Evolutionary conservation across 2,888 invertebrate genomes (phyloP).

Genomic region (Ormyrus nitidulus): DNA sequence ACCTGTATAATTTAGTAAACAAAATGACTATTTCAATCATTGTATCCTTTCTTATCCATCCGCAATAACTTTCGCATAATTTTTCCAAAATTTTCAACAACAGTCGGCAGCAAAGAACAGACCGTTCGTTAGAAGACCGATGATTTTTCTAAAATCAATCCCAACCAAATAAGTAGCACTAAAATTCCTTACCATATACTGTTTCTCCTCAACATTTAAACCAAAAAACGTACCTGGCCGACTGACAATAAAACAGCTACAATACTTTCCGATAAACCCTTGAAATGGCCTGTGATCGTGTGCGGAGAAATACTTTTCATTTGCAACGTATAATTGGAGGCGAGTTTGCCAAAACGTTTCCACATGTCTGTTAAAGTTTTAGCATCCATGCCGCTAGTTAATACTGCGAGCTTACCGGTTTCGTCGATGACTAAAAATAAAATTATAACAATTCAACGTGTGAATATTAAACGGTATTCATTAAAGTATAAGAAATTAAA

Average conservation of each 20-base stretch:
- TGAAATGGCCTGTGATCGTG: constrained; percentile 59
- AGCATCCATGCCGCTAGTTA: constrained; percentile 65
- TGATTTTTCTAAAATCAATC: constrained; percentile 58
- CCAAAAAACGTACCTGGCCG: constrained; percentile 57
- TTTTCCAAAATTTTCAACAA: constrained; percentile 67
- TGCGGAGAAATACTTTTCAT: constrained; percentile 57
- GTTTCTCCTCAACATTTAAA: not conserved
- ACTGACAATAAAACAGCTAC: constrained; percentile 53
- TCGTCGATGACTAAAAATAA: constrained; percentile 61
- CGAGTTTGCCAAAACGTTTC: constrained; percentile 68
- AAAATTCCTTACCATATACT: not conserved
- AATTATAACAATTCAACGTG: not conserved
- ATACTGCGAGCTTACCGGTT: constrained; percentile 64
- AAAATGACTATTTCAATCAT: constrained; percentile 61
- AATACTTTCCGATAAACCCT: constrained; percentile 59
- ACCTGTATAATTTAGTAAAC: constrained; percentile 57
- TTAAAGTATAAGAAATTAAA: constrained; percentile 11
- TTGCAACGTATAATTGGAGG: constrained; percentile 55
- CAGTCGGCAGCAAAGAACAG: constrained; percentile 62
- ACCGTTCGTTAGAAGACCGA: constrained; percentile 61
- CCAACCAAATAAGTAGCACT: constrained; percentile 28
- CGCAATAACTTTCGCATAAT: constrained; percentile 63
- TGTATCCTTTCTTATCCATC: constrained; percentile 60
- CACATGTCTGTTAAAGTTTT: constrained; percentile 68
- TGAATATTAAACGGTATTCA: not conserved